phyloP scores from a whole-genome alignment of 2,888 invertebrate genomes.

The Tiliacea aurago region DNA sequence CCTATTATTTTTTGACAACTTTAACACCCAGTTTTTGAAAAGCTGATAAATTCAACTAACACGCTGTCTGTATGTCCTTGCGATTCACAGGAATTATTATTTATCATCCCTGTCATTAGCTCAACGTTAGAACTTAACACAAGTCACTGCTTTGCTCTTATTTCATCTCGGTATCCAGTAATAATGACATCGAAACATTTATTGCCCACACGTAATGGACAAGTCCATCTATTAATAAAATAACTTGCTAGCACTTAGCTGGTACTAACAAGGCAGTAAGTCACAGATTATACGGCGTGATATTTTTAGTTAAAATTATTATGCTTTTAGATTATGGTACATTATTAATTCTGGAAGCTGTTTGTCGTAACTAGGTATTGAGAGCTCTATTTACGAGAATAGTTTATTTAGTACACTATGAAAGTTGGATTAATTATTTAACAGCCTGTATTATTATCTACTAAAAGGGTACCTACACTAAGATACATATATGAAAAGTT shows the following conservation, averaged over 20 bases:
- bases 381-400: neutral
- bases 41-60: no score
- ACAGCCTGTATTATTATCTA: neutral
- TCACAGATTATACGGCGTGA: constrained; percentile 40
- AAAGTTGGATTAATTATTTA: neutral
- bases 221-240: constrained; percentile 53
- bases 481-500: no score
- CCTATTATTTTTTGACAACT: no score
- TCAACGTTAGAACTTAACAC: neutral
- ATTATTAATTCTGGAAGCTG: constrained; percentile 25
- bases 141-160: neutral
- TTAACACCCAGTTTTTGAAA: no score
- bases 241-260: constrained; percentile 55
- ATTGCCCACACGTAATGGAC: constrained; percentile 33
- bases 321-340: constrained; percentile 49
- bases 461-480: neutral
- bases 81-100: neutral
- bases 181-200: constrained; percentile 41
- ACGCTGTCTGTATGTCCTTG: no score
- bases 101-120: constrained; percentile 1
- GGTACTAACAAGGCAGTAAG: constrained; percentile 35
- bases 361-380: neutral
- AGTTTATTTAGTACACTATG: neutral
- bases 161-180: constrained; percentile 24
- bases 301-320: constrained; percentile 56